Percentiles rank a stretch among this genome's conserved stretches.
These are phyloP conservation scores for Epizoanthus rinbou DNA, from an alignment of 92 coral and sea anemone species.

Conservation along the genomic window DNA sequence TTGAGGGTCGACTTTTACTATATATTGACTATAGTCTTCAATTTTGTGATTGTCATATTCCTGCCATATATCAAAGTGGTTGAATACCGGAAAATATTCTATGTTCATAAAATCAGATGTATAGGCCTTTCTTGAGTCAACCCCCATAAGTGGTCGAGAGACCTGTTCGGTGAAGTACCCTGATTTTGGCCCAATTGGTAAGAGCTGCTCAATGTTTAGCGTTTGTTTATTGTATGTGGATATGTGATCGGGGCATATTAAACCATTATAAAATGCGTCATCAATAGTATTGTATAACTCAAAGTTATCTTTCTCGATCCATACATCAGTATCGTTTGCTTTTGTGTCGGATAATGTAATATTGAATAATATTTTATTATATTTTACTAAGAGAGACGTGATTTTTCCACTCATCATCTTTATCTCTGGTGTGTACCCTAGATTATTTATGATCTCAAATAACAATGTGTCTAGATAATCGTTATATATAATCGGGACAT, in stretches of 20 bases:
- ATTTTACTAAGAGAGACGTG: neutral
- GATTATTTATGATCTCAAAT: slow-evolving; percentile 18
- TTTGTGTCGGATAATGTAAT: neutral
- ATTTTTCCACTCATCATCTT: slow-evolving; percentile 7
- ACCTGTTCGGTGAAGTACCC: neutral
- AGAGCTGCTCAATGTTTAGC: neutral
- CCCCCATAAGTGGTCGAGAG: neutral
- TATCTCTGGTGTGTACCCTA: neutral
- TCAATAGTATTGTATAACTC: neutral
- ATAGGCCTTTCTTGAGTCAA: slow-evolving; percentile 34
- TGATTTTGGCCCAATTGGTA: neutral
- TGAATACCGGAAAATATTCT: slow-evolving; percentile 36
- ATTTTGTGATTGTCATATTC: slow-evolving; percentile 20
- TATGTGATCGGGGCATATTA: neutral
- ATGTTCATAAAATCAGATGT: slow-evolving; percentile 33
- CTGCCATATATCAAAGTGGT: neutral
- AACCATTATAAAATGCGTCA: neutral
- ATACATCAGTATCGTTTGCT: slow-evolving; percentile 16
- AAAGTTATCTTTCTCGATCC: neutral
- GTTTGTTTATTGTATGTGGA: neutral
- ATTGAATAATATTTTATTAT: neutral
- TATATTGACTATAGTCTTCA: slow-evolving; percentile 16
- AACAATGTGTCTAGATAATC: neutral
- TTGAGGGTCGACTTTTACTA: neutral
- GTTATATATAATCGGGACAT: neutral